phyloP scores from a whole-genome alignment of 2,888 invertebrate genomes.

The Drosophila histrio region DNA sequence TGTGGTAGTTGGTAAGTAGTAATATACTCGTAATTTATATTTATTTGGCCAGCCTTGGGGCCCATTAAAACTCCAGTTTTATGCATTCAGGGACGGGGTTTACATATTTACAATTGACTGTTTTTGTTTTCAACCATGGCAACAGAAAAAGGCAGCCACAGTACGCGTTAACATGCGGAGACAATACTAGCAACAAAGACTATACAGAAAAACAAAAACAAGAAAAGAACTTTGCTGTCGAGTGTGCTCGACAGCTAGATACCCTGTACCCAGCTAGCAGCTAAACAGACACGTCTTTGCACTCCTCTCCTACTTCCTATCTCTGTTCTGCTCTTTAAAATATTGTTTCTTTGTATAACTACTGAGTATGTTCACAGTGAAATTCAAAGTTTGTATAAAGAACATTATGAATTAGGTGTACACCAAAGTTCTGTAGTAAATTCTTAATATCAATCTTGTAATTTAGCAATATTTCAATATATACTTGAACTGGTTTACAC shows the following conservation, averaged over 20 bases:
- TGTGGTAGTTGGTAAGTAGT: conserved; percentile 65
- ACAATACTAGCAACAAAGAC: background rate
- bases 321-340: background rate
- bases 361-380: background rate
- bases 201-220: background rate
- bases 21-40: conserved; percentile 67
- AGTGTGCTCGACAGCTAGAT: background rate
- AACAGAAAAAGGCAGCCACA: conserved; percentile 20
- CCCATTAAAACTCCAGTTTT: conserved; percentile 73
- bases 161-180: background rate
- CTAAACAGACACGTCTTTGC: too few species aligned
- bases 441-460: background rate
- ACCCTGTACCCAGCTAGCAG: background rate
- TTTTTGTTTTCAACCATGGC: conserved; percentile 38
- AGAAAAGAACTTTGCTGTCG: conserved; percentile 4
- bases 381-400: background rate
- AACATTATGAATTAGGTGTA: background rate
- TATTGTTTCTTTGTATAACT: background rate
- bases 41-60: conserved; percentile 71
- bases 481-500: background rate
- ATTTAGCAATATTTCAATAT: background rate
- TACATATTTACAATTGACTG: conserved; percentile 73
- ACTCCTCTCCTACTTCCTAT: background rate
- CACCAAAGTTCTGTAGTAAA: background rate
- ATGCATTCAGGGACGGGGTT: conserved; percentile 64